Evolutionary conservation across 2,797 vertebrate genomes (phyloP), one percentile per base, ranked within the genome.

Genomic region (Coregonus sp.): DNA sequence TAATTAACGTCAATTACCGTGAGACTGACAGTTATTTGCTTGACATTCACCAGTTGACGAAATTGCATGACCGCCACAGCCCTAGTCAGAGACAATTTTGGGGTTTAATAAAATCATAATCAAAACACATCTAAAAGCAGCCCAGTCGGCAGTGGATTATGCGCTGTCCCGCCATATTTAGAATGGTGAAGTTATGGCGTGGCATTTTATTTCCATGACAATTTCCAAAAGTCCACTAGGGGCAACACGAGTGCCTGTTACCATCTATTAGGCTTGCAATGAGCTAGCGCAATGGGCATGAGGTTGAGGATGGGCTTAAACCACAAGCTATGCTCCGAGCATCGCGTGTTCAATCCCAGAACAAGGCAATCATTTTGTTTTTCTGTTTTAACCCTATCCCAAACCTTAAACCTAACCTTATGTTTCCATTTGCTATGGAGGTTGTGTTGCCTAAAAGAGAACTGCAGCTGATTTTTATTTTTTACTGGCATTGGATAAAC

Each of bases 31-130:
- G 25, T 25, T 25, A 25, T 25, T 25, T 25, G 25, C 25, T 25
- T 25, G 25, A 25, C 25, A 25, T 25, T 25, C 25, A 25, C 25
- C 25, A 25, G 25, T 25, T 25, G 25, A 25, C 25, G 1, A 25
- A 25, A 25, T 25, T 25, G 25, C 25, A 25, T 25, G 25, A 25
- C 25, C 25, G 25, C 25, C 25, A 25, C 25, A 25, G 25, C 25
- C 25, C 25, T 25, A 79, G 76, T 86, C 81, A 76, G 25, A 56
- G 6, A 9, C 56, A 78, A 73, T 80, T 72, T 75, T 77, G 56
- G 73, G 70, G 59, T 81, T 56, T 68, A 37, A 70, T 47, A 52
- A 85, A 47, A 75, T 79, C 69, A 74, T 73, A 85, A 83, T 77
- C 25, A 76, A 80, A 83, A 68, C 76, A 15, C 35, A 25, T 66